These are phyloP conservation scores for Crotophaga sulcirostris DNA, from an alignment of 2,113 vertebrate species.

Conservation along the genomic window DNA sequence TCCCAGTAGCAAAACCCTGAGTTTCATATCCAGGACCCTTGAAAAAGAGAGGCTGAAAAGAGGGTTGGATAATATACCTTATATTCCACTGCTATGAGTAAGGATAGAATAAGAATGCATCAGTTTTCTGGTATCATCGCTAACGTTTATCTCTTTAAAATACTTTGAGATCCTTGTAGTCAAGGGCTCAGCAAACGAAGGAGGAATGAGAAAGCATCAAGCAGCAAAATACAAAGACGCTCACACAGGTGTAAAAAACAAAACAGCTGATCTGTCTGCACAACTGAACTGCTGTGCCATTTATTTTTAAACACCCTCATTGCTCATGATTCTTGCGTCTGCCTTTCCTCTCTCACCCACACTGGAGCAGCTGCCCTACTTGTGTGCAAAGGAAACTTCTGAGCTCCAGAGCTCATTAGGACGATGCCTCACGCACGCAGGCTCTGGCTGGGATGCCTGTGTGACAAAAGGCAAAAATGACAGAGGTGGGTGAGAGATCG, in stretches of 20 bases:
- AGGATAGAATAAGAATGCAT: not conserved
- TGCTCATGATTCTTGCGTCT: not conserved
- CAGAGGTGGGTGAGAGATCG: not conserved
- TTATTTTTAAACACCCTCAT: conserved; percentile 32
- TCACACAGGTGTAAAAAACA: not conserved
- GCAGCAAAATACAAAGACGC: not conserved
- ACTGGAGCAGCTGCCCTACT: not conserved
- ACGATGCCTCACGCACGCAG: not conserved
- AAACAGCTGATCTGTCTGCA: not conserved
- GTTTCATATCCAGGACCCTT: not conserved
- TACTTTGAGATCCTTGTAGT: not conserved
- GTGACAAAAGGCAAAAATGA: not conserved
- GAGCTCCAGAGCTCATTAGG: not conserved
- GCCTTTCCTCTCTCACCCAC: not conserved
- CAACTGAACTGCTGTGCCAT: not conserved
- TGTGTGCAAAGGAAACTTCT: not conserved
- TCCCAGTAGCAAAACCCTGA: not conserved
- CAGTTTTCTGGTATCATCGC: too few species aligned
- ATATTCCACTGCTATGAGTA: not conserved
- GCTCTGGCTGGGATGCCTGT: not conserved
- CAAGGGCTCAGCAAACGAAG: not conserved
- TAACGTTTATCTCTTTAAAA: not conserved
- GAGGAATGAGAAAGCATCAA: not conserved
- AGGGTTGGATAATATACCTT: not conserved
- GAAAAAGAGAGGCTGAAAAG: not conserved